A percentile compares a stretch with the other conserved stretches of the same genome.
These are phyloP conservation scores for Ariolimax columbianus DNA, from an alignment of 2,888 invertebrate species.

Conservation along the genomic window DNA sequence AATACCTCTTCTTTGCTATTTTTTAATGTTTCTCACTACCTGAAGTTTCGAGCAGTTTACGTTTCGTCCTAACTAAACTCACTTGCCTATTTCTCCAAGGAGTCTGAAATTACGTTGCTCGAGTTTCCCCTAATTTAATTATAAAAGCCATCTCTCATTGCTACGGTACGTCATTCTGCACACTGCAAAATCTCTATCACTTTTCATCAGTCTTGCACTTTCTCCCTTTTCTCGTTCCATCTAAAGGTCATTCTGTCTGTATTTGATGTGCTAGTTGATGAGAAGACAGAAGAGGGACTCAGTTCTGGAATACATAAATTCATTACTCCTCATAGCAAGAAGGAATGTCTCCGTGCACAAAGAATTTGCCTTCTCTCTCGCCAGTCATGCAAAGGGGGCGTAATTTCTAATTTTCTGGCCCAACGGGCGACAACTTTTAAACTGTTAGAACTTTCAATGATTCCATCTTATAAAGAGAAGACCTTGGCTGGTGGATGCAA, in stretches of 20 bases:
- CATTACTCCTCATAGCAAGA: constrained; percentile 14
- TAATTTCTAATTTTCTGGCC: constrained; percentile 40
- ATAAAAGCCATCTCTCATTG: too few species aligned
- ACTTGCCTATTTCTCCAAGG: too few species aligned
- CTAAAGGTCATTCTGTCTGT: neutral
- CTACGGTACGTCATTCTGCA: too few species aligned
- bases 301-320: constrained; percentile 19
- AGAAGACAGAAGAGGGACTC: neutral
- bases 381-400: constrained; percentile 30
- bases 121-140: too few species aligned
- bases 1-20: too few species aligned
- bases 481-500: neutral
- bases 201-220: too few species aligned
- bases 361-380: neutral
- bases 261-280: constrained; percentile 26
- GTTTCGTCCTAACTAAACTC: too few species aligned
- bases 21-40: too few species aligned
- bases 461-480: neutral
- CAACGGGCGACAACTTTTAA: constrained; percentile 38
- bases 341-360: neutral
- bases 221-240: too few species aligned
- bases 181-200: too few species aligned
- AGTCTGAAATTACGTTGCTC: too few species aligned
- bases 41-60: too few species aligned
- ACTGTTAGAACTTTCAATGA: constrained; percentile 10